phyloP scores from a whole-genome alignment of 2,888 invertebrate genomes.

The Scelioninae gen. 2 region DNA sequence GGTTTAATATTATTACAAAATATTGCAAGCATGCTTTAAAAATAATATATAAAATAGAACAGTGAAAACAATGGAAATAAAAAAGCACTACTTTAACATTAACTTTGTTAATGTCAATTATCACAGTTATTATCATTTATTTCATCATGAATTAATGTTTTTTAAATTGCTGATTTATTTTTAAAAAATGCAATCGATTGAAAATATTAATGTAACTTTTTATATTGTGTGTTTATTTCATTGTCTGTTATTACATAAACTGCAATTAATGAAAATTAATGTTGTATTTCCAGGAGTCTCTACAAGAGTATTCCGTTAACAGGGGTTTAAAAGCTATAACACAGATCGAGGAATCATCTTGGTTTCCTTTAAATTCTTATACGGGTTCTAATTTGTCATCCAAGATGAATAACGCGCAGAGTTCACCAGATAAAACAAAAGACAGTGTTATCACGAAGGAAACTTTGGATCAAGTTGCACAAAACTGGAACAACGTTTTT shows the following conservation, averaged over 20 bases:
- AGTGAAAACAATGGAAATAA: too few species aligned
- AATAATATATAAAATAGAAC: too few species aligned
- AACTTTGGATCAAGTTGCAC: constrained; percentile 66
- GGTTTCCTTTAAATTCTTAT: constrained; percentile 70
- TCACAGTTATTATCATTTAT: too few species aligned
- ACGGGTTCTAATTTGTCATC: constrained; percentile 58
- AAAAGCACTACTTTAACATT: too few species aligned
- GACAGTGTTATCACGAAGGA: constrained; percentile 68
- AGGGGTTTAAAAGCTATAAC: constrained; percentile 68
- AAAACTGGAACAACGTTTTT: constrained; percentile 65
- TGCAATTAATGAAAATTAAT: constrained; percentile 42
- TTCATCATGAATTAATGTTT: too few species aligned
- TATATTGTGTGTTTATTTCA: too few species aligned
- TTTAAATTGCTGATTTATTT: too few species aligned
- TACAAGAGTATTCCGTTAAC: constrained; percentile 67
- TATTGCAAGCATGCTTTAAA: too few species aligned
- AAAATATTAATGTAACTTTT: too few species aligned
- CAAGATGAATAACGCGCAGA: constrained; percentile 46
- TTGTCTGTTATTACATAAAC: too few species aligned
- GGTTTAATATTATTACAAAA: background rate
- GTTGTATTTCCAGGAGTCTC: constrained; percentile 63
- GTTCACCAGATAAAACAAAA: constrained; percentile 58
- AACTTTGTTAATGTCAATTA: too few species aligned
- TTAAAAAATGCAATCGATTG: background rate
- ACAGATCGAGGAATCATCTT: constrained; percentile 68